phyloP scores from a whole-genome alignment of 2,888 invertebrate species.

The Pogonocherus hispidulus region DNA sequence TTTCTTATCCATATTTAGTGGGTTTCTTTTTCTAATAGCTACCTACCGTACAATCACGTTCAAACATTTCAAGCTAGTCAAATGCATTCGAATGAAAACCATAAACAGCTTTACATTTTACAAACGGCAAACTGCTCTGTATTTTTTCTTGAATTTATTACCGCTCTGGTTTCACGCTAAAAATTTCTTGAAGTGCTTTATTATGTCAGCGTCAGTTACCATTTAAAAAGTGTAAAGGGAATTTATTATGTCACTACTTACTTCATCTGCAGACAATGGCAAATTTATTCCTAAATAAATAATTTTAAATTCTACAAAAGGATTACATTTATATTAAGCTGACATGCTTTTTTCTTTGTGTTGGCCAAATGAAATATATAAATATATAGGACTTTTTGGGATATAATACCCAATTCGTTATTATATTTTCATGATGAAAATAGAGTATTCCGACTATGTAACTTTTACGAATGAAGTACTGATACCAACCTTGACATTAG shows the following conservation, averaged over 20 bases:
- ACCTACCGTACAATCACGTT: no score
- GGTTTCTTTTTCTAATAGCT: no score
- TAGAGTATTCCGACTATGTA: no score
- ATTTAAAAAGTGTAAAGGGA: background rate
- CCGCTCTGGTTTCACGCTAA: background rate
- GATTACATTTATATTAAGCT: no score
- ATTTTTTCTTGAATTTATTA: background rate
- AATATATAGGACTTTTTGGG: no score
- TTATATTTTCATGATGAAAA: no score
- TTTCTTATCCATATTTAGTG: no score
- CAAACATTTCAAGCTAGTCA: background rate
- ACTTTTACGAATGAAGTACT: no score
- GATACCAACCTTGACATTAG: no score
- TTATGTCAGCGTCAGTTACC: constrained; percentile 9
- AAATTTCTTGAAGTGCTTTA: constrained; percentile 15
- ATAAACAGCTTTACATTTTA: background rate
- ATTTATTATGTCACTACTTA: background rate
- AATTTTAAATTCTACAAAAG: background rate
- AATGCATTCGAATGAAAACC: background rate
- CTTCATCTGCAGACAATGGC: background rate
- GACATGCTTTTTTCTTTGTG: no score
- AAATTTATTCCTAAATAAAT: background rate
- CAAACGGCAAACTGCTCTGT: background rate
- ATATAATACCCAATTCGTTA: no score
- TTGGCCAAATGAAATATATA: no score